Evolutionary conservation across 2,888 invertebrate species (phyloP).

Genomic region (Creontiades dilutus): DNA sequence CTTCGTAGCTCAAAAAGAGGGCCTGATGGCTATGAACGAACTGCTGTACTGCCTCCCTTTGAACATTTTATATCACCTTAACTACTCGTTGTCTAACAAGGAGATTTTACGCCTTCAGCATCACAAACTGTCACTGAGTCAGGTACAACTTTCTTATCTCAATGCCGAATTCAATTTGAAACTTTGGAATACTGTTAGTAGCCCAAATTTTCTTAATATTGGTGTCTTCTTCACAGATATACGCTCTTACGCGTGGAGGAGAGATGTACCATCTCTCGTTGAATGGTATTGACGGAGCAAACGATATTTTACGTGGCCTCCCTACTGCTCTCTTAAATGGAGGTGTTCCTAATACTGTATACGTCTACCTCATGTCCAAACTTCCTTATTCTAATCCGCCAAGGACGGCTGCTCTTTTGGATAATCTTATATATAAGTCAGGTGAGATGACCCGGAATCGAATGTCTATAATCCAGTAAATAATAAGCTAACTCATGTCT

Average conservation of each 20-base stretch:
- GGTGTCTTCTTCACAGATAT: slow-evolving; percentile 56
- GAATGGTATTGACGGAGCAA: slow-evolving; percentile 55
- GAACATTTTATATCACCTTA: slow-evolving; percentile 18
- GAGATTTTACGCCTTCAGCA: slow-evolving; percentile 41
- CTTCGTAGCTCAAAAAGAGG: slow-evolving; percentile 20
- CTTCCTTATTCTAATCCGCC: slow-evolving; percentile 62
- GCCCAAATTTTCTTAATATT: neutral
- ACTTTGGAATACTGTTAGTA: no score
- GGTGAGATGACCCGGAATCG: slow-evolving; percentile 51
- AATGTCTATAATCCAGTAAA: neutral
- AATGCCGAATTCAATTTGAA: no score
- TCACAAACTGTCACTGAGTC: slow-evolving; percentile 6
- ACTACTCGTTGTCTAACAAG: slow-evolving; percentile 39
- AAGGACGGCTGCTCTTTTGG: slow-evolving; percentile 70
- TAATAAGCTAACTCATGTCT: neutral
- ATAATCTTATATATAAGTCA: slow-evolving; percentile 63
- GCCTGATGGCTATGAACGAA: slow-evolving; percentile 2
- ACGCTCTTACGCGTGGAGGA: slow-evolving; percentile 60
- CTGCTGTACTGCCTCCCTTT: slow-evolving; percentile 54
- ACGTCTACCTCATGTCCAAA: slow-evolving; percentile 61
- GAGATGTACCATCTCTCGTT: slow-evolving; percentile 39
- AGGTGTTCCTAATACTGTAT: slow-evolving; percentile 33
- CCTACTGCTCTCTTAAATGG: slow-evolving; percentile 60
- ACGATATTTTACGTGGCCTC: slow-evolving; percentile 55
- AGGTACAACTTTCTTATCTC: neutral